Conservation (phyloP, 2,888 invertebrate species). For the Sycophila texana region DNA sequence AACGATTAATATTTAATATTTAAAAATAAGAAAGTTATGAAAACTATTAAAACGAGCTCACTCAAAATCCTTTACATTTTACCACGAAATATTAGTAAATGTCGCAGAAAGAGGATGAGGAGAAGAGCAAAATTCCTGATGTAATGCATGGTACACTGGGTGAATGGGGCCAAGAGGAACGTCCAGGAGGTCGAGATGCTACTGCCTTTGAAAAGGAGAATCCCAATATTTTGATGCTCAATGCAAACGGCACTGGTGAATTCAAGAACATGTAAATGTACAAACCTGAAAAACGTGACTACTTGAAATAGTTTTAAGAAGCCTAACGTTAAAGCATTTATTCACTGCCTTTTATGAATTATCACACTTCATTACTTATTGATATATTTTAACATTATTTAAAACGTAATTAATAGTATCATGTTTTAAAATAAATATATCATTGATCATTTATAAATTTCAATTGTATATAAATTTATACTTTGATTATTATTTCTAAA, state of each 20-base stretch:
- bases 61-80: slow-evolving; percentile 54
- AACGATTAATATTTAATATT: neutral
- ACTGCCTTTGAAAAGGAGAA: slow-evolving; percentile 88
- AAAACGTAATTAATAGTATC: too few species aligned
- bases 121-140: slow-evolving; percentile 82
- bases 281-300: neutral
- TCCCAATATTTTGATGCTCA: slow-evolving; percentile 85
- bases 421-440: too few species aligned
- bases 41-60: slow-evolving; percentile 31
- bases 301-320: neutral
- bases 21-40: slow-evolving; percentile 8
- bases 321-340: neutral
- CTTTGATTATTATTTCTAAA: too few species aligned
- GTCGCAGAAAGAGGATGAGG: slow-evolving; percentile 83
- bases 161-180: slow-evolving; percentile 85
- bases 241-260: slow-evolving; percentile 82
- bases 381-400: too few species aligned
- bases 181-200: slow-evolving; percentile 81
- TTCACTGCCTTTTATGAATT: neutral
- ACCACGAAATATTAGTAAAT: slow-evolving; percentile 70
- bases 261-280: slow-evolving; percentile 84
- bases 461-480: too few species aligned
- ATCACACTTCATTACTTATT: neutral
- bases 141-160: slow-evolving; percentile 84
- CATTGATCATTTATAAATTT: too few species aligned